phyloP scores from a whole-genome alignment of 2,888 invertebrate genomes.

The Thecocarcelia acutangulata region DNA sequence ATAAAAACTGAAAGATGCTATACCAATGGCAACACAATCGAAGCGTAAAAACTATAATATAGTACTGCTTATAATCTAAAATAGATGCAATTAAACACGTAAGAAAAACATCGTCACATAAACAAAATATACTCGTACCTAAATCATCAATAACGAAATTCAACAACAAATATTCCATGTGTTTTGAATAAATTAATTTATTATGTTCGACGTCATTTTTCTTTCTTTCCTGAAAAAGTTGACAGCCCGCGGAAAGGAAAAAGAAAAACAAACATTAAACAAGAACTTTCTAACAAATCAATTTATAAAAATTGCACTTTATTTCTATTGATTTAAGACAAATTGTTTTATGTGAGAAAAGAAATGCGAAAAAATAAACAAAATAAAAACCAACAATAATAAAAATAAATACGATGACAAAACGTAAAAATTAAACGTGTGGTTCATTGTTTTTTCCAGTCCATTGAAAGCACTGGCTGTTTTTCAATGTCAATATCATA shows the following conservation, averaged over 20 bases:
- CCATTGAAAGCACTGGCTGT: conserved; percentile 41
- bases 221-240: conserved; percentile 8
- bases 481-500: conserved; percentile 64
- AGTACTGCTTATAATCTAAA: not conserved
- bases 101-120: conserved; percentile 2
- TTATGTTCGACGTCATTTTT: not conserved
- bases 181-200: conserved; percentile 30
- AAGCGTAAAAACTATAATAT: not conserved
- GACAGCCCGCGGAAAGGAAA: not conserved
- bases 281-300: conserved; percentile 41
- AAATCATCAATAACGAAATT: conserved; percentile 7
- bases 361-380: not conserved
- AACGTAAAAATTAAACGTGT: conserved; percentile 30
- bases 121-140: not conserved
- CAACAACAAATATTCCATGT: conserved; percentile 8
- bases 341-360: conserved; percentile 5
- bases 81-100: conserved; percentile 45
- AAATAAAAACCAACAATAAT: conserved; percentile 4
- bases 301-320: conserved; percentile 35
- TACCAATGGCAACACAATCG: not conserved
- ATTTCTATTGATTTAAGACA: conserved; percentile 31
- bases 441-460: conserved; percentile 49
- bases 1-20: too few species aligned
- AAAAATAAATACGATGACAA: not conserved
- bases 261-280: conserved; percentile 6